phyloP scores from a whole-genome alignment of 2,797 vertebrate genomes.

The Oreortyx pictus region DNA sequence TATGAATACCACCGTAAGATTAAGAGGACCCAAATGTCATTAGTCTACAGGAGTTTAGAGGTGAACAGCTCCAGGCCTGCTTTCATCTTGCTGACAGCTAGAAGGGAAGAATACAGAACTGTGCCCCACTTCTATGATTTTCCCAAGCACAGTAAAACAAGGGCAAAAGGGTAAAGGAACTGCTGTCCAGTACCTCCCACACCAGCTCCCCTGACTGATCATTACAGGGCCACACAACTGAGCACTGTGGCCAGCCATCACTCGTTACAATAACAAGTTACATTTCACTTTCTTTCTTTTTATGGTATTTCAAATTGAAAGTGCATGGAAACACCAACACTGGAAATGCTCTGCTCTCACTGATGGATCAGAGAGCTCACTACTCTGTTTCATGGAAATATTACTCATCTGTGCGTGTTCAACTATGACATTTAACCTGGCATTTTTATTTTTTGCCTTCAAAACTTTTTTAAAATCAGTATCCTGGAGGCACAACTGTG shows the following conservation, averaged over 20 bases:
- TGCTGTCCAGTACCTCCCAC: constrained; percentile 22
- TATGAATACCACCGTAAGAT: neutral
- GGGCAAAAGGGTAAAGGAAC: constrained; percentile 45
- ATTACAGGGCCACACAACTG: constrained; percentile 29
- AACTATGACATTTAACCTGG: constrained; percentile 14
- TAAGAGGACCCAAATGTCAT: neutral
- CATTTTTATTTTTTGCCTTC: constrained; percentile 14
- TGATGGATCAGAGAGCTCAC: constrained; percentile 33
- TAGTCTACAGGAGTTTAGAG: neutral
- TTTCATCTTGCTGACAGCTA: neutral
- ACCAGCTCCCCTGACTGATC: constrained; percentile 11
- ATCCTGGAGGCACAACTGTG: neutral
- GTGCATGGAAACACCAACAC: constrained; percentile 29
- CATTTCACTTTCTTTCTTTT: constrained; percentile 49
- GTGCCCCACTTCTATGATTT: neutral
- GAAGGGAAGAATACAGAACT: neutral
- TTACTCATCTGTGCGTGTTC: neutral
- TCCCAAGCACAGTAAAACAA: constrained; percentile 32
- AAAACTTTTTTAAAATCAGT: neutral
- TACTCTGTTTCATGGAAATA: constrained; percentile 41
- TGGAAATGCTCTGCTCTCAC: constrained; percentile 39
- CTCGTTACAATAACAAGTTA: constrained; percentile 49
- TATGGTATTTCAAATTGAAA: constrained; percentile 16
- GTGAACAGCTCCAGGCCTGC: neutral
- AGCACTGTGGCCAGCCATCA: neutral